Base-by-base conservation (phyloP, 1,140 invertebrate species). In the Eriocheir sinensis region DNA sequence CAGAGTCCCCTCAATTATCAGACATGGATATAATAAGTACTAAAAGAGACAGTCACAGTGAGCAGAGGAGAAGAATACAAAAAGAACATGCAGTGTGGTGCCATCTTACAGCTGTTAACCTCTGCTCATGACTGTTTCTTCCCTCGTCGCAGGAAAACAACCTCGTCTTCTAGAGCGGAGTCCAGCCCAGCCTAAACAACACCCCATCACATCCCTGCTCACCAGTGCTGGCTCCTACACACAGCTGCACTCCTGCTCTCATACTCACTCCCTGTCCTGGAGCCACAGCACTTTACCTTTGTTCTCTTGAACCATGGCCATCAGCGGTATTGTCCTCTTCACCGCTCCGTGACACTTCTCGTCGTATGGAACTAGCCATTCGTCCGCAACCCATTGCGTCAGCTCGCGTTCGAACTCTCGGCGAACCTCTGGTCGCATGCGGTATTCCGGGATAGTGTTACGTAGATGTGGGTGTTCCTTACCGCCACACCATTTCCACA, bases 141-240 rank as follows among this genome's bases (percentile, higher is more conserved):
- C n/a, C n/a, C n/a, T n/a, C n/a, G n/a, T n/a, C n/a, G n/a, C 94
- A 94, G 94, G 94, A 94, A 91, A 94, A 94, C 44, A 94, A 94
- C 89, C n/a, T 91, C 0, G 79, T 94, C 34, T 53, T 94, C n/a
- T 80, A 94, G 27, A 92, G 89, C 30, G 72, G n/a, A 44, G 17
- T 85, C 30, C 88, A 94, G n/a, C 36, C 86, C 89, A 94, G 79
- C 48, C 32, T 72, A 21, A 83, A 36, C 40, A 94, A 88, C 44
- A 91, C 79, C 0, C 94, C 27, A 83, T 83, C 12, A 86, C 94
- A n/a, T 79, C 89, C 34, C 8, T 94, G n/a, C 38, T 94, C 15
- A 91, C 90, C 34, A 94, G 91, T 34, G 79, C 90, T 60, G 34
- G 40, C n/a, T 72, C 90, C 17, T 94, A 89, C 40, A 44, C 44